A percentile compares a stretch with the other conserved stretches of the same genome.
phyloP scores from a whole-genome alignment of 2,113 vertebrate genomes.

The Chloebia gouldiae region DNA sequence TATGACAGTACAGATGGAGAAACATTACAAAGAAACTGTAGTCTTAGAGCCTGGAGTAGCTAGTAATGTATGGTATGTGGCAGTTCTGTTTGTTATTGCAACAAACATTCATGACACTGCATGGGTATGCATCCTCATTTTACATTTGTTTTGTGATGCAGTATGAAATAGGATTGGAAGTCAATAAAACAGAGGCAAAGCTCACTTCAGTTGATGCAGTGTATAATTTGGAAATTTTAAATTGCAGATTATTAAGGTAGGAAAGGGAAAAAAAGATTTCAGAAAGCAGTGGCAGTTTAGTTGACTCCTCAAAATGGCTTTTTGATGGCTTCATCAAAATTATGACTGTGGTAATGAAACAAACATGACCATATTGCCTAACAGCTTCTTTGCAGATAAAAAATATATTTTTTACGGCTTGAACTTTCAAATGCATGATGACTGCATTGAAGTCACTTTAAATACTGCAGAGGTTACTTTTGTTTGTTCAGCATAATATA shows the following conservation, averaged over 20 bases:
- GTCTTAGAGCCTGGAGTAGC: neutral
- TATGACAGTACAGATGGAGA: neutral
- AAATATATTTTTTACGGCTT: neutral
- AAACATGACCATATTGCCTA: neutral
- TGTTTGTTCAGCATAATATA: neutral
- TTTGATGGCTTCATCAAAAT: neutral
- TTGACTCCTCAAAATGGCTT: neutral
- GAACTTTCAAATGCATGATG: constrained; percentile 1
- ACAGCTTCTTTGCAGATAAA: constrained; percentile 16
- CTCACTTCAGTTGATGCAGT: neutral
- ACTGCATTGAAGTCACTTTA: neutral
- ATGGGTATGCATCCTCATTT: neutral
- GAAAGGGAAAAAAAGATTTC: neutral
- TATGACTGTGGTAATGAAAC: neutral
- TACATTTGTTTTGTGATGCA: neutral
- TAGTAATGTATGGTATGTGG: neutral
- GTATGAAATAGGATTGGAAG: neutral
- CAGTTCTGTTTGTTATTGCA: neutral
- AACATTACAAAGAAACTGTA: neutral
- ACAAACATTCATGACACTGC: neutral
- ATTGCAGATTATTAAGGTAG: constrained; percentile 19
- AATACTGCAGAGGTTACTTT: neutral
- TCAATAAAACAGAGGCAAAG: constrained; percentile 13
- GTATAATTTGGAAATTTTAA: constrained; percentile 32
- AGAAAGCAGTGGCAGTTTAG: neutral